phyloP scores from a whole-genome alignment of 2,888 invertebrate genomes.

The Nebria salina region DNA sequence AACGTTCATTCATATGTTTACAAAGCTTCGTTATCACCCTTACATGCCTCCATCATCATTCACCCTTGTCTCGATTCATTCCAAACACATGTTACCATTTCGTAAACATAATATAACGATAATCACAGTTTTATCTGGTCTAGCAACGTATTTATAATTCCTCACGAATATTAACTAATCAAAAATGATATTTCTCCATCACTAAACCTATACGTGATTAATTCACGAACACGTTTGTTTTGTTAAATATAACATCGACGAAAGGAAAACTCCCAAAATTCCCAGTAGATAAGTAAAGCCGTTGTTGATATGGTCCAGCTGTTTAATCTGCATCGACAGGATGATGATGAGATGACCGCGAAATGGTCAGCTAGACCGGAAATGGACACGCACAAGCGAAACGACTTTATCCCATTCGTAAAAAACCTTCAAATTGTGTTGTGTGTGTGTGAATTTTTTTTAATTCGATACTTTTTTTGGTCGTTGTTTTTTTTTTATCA shows the following conservation, averaged over 20 bases:
- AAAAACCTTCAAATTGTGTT: neutral
- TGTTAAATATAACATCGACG: neutral
- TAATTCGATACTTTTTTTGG: neutral
- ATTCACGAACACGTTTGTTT: too few relatives aligned
- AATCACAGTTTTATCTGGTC: neutral
- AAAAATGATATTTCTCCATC: neutral
- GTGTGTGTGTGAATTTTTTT: neutral
- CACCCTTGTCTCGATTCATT: neutral
- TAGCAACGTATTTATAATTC: neutral
- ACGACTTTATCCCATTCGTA: neutral
- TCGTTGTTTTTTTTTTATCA: constrained; percentile 9
- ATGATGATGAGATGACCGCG: constrained; percentile 1
- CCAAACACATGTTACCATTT: neutral
- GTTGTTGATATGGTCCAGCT: neutral
- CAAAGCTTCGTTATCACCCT: neutral
- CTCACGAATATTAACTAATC: neutral
- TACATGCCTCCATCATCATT: neutral
- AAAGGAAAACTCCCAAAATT: neutral
- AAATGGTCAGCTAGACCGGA: neutral
- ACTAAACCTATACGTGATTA: neutral
- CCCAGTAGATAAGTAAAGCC: neutral
- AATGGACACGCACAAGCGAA: neutral
- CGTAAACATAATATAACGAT: neutral
- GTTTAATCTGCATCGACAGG: neutral
- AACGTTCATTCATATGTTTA: constrained; percentile 1